These are phyloP conservation scores for Ptychochromis oligacanthus DNA, from an alignment of 2,113 vertebrate genomes.

Conservation along the genomic window DNA sequence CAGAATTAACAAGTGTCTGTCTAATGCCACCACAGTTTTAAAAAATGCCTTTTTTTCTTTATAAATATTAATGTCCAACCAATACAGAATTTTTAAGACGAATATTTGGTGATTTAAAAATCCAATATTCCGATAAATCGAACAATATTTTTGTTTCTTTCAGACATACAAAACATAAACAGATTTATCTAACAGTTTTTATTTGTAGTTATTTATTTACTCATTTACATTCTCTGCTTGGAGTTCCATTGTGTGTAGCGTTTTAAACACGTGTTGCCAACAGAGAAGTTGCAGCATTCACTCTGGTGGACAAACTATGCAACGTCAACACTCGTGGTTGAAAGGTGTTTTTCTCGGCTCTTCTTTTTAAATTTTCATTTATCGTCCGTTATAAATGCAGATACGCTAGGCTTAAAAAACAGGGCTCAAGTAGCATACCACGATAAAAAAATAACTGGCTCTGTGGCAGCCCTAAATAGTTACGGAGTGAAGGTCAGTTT, in stretches of 20 bases:
- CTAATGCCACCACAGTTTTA: neutral
- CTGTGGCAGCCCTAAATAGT: neutral
- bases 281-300: neutral
- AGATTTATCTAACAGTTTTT: neutral
- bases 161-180: neutral
- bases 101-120: neutral
- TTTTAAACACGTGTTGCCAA: neutral
- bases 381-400: neutral
- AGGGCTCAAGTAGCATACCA: neutral
- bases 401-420: neutral
- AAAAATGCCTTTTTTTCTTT: neutral
- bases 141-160: neutral
- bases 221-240: neutral
- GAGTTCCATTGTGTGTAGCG: neutral
- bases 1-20: neutral
- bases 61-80: neutral
- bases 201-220: neutral
- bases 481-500: neutral
- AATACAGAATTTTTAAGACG: neutral
- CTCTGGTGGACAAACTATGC: neutral
- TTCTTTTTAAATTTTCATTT: neutral
- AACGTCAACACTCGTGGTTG: neutral
- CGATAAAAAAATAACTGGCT: neutral
- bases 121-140: neutral
- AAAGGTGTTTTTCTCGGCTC: neutral